A percentile compares a stretch with the other conserved stretches of the same genome.
These are phyloP conservation scores for Bos javanicus DNA, from an alignment of 2,113 vertebrate species.

Conservation along the genomic window DNA sequence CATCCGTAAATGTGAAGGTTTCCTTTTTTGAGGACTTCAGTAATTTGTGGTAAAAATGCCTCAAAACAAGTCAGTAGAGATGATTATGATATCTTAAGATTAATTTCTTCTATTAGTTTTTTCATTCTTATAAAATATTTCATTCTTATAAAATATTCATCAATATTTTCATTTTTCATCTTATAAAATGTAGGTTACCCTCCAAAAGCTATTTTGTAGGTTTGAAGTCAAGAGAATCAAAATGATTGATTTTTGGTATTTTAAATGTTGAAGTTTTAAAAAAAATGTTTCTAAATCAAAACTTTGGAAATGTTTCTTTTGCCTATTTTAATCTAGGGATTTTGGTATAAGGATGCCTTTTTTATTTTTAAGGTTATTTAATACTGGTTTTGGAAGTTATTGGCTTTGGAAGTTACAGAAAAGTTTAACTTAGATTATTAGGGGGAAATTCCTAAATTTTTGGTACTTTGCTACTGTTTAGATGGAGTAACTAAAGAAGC, in stretches of 20 bases:
- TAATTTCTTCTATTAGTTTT: background rate
- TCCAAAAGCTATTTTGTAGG: background rate
- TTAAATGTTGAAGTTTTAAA: background rate
- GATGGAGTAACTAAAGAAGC: background rate
- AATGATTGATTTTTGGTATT: background rate
- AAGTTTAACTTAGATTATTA: background rate
- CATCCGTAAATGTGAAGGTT: background rate
- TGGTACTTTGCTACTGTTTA: constrained; percentile 1
- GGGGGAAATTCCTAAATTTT: background rate
- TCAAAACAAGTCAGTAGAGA: background rate
- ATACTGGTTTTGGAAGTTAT: constrained; percentile 12
- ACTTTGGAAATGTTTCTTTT: background rate
- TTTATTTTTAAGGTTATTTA: constrained; percentile 23
- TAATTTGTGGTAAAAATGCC: background rate
- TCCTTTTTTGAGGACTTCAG: background rate
- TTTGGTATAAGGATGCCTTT: background rate
- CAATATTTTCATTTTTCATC: background rate
- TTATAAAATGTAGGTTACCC: background rate
- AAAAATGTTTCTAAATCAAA: constrained; percentile 9
- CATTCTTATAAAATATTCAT: background rate
- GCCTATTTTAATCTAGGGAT: background rate
- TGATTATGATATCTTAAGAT: background rate
- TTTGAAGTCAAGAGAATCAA: background rate
- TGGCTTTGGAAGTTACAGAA: background rate
- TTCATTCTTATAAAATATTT: background rate